Evolutionary conservation across 30 jellyfish, hydroid and myxozoan genomes (phyloP).

Genomic region (Morbakka virulenta): DNA sequence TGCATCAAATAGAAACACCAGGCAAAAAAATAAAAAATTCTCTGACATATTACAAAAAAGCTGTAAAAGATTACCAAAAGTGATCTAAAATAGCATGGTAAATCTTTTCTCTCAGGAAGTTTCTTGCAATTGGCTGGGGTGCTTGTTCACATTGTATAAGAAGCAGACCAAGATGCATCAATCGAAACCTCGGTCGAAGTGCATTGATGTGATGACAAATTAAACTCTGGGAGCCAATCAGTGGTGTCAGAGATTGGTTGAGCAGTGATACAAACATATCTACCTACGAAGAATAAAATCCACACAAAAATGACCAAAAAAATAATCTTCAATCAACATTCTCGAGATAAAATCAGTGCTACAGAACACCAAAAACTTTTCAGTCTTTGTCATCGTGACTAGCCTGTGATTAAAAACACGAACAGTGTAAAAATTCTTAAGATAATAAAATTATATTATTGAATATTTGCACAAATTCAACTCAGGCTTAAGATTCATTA

Average conservation of each 20-base stretch:
- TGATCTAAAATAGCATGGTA: slow-evolving; percentile 83
- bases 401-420: too few relatives aligned
- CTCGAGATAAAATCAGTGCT: background rate
- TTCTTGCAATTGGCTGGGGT: slow-evolving; percentile 72
- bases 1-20: too few relatives aligned
- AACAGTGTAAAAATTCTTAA: too few relatives aligned
- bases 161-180: slow-evolving; percentile 83
- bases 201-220: slow-evolving; percentile 55
- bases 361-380: background rate
- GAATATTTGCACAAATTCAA: too few relatives aligned
- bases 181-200: slow-evolving; percentile 78
- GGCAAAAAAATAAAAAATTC: too few relatives aligned
- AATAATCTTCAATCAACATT: background rate
- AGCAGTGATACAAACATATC: slow-evolving; percentile 82
- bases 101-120: slow-evolving; percentile 67
- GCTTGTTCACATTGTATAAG: slow-evolving; percentile 53
- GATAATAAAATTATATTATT: too few relatives aligned
- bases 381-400: background rate
- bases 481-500: too few relatives aligned
- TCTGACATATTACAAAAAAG: background rate
- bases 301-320: background rate
- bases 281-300: slow-evolving; percentile 37
- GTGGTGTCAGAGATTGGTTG: slow-evolving; percentile 58
- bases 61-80: too few relatives aligned
- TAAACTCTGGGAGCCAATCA: slow-evolving; percentile 70